Evolutionary conservation across 2,113 vertebrate genomes (phyloP).

Genomic region (Thomomys bottae): DNA sequence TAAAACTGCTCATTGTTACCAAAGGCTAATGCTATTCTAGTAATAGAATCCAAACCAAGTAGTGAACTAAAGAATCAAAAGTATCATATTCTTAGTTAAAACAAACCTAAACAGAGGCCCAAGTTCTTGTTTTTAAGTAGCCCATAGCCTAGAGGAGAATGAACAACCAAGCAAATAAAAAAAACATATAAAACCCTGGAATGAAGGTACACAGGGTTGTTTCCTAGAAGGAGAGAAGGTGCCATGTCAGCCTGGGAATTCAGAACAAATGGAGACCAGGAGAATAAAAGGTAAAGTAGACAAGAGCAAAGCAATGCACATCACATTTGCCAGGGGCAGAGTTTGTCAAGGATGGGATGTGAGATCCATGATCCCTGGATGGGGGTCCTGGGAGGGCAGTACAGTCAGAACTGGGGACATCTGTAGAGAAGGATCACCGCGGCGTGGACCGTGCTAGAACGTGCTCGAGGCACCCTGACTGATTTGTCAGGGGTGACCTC

Average conservation of each 20-base stretch:
- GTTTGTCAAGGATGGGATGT: neutral
- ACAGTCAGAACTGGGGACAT: neutral
- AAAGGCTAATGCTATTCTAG: neutral
- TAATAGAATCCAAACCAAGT: slow-evolving; percentile 2
- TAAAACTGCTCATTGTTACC: slow-evolving; percentile 19
- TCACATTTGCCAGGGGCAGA: neutral
- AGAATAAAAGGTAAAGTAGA: neutral
- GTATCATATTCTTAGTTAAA: neutral
- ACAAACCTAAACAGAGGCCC: neutral
- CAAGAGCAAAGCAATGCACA: neutral
- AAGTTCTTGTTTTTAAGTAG: neutral
- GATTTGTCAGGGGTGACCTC: neutral
- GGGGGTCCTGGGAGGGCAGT: accelerated
- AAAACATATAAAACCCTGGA: neutral
- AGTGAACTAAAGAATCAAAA: slow-evolving; percentile 9
- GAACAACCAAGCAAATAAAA: neutral
- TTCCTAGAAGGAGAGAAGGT: neutral
- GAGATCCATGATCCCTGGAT: neutral
- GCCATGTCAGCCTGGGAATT: neutral
- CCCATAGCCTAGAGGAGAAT: neutral
- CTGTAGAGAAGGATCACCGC: accelerated
- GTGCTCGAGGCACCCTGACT: neutral
- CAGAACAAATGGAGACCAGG: neutral
- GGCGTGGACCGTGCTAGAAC: accelerated
- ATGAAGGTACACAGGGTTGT: neutral